Evolutionary conservation across 2,797 vertebrate genomes (phyloP).

Genomic region (Pangasius macronema): DNA sequence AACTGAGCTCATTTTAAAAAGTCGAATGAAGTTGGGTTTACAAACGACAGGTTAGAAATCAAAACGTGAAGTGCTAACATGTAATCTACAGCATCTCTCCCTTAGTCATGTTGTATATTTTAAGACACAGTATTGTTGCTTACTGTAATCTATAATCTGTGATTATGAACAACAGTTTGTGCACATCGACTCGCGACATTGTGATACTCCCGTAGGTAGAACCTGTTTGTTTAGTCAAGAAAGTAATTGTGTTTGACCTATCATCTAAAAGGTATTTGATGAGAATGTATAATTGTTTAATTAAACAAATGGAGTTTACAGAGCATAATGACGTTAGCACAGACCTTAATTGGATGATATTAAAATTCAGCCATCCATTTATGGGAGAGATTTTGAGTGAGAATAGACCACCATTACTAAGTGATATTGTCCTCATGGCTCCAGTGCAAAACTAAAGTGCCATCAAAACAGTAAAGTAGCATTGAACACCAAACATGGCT

Average conservation of each 20-base stretch:
- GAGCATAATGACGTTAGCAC: background rate
- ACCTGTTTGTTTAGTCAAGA: too few relatives aligned
- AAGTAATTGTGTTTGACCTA: too few relatives aligned
- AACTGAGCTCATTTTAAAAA: too few relatives aligned
- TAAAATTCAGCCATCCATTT: background rate
- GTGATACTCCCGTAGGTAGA: too few relatives aligned
- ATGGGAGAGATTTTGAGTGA: background rate
- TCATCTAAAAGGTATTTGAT: background rate
- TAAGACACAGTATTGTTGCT: background rate
- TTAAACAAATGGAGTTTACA: background rate
- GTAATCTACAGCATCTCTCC: background rate
- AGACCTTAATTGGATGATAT: background rate
- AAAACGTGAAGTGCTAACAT: too few relatives aligned
- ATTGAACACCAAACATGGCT: background rate
- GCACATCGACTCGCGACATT: too few relatives aligned
- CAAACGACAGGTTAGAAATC: too few relatives aligned
- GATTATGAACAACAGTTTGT: background rate
- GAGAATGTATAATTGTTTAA: background rate
- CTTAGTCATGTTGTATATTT: background rate
- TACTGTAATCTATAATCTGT: background rate
- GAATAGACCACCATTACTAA: background rate
- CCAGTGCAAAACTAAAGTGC: background rate
- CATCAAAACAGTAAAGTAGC: background rate
- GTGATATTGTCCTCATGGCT: background rate
- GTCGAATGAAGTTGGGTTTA: too few relatives aligned